Base-by-base conservation (phyloP, 2,888 invertebrate species). In the Agonopterix alstromeriana region DNA sequence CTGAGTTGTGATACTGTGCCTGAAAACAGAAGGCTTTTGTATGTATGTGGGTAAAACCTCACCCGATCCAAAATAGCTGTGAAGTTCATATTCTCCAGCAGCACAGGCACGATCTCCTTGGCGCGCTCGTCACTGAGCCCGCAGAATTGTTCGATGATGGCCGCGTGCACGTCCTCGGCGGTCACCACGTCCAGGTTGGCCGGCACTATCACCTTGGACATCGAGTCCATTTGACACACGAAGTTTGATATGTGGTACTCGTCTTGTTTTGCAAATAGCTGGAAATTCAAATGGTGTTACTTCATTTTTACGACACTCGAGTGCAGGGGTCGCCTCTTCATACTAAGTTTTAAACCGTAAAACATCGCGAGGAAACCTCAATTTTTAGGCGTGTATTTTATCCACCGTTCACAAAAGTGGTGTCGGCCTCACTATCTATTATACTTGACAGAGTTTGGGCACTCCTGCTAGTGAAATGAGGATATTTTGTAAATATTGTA, bases 71-170 rank as follows among this genome's bases (percentile, higher is more conserved):
- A 7, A 12, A 89, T 53, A 35, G 70, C 54, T 3, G 61, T 73
- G 36, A 66, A 84, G 48, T 91, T 88, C 2, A 90, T 55, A 48
- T 89, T 88, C 40, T 73, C 77, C 10, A 90, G 51, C 3, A 91
- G 65, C 11, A 79, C 76, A 0, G 81, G 67, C 1, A 87, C 53
- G 8, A 90, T 62, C 27, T 79, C 76, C 62, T 83, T 82, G 0
- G 75, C 82, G 8, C 68, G 71, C 0, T 71, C 61, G 14, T 89
- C 86, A 1, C 63, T 56, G n/a, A 90, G 55, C 0, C 68, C 74
- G 43, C 91, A 91, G 61, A 90, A 79, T 64, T 86, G 82, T 0
- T 80, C 77, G 3, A 74, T 70, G n/a, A 90, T 72, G 9, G 82
- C 82, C 0, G 66, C 77, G 12, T 65, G 65, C 10, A 82, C 78